A percentile compares a stretch with the other conserved stretches of the same genome.
phyloP scores from a whole-genome alignment of 30 jellyfish, hydroid and myxozoan species.

The Catostylus mosaicus region DNA sequence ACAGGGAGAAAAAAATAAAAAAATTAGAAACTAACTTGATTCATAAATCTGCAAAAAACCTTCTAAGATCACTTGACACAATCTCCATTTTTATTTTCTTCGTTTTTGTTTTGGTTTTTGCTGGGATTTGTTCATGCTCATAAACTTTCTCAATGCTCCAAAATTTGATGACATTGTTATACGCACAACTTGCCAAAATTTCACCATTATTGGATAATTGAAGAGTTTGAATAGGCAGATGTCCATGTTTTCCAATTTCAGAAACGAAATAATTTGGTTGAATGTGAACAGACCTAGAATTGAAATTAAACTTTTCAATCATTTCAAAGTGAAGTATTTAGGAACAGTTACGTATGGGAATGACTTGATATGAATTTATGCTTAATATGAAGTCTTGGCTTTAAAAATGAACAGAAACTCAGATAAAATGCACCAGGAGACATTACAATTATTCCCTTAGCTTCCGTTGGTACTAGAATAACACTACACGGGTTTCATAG shows the following conservation, averaged over 20 bases:
- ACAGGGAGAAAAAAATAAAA: too few relatives aligned
- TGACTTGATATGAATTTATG: too few relatives aligned
- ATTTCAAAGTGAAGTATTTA: too few relatives aligned
- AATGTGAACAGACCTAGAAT: conserved; percentile 63
- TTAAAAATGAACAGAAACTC: too few relatives aligned
- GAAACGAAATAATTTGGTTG: conserved; percentile 82
- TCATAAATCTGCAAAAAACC: conserved; percentile 77
- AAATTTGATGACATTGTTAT: conserved; percentile 71
- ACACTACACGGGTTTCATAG: too few relatives aligned
- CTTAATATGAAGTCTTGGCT: too few relatives aligned
- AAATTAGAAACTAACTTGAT: not conserved
- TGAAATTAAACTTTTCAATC: not conserved
- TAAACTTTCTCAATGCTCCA: conserved; percentile 69
- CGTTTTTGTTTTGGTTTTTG: conserved; percentile 36
- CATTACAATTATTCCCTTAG: too few relatives aligned
- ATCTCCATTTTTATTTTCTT: conserved; percentile 70
- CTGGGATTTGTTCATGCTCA: conserved; percentile 42
- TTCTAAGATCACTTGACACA: conserved; percentile 6
- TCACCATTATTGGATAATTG: conserved; percentile 57
- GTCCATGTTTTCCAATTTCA: conserved; percentile 81
- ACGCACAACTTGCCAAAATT: conserved; percentile 73
- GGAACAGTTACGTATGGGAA: too few relatives aligned
- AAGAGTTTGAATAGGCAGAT: conserved; percentile 73
- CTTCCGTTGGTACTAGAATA: too few relatives aligned
- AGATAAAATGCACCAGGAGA: too few relatives aligned